Base-by-base conservation (phyloP, 2,888 invertebrate species). In the Monochamus alternatus region DNA sequence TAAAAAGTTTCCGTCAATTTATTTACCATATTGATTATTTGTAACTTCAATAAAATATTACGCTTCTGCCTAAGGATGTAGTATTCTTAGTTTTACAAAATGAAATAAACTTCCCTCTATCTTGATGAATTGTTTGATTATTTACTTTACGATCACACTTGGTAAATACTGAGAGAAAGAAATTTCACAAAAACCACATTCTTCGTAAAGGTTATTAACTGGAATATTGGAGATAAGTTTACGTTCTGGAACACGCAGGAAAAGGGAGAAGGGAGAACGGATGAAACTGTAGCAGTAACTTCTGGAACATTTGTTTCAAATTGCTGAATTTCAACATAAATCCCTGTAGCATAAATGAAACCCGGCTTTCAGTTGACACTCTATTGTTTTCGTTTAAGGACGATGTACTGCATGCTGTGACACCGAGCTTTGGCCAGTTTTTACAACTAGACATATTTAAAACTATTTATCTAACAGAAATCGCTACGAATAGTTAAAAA, bases 301-400 rank as follows among this genome's bases (percentile, higher is more conserved):
- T 55, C 44, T 72, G 55, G 44, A 58, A 69, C 69, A 69, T 60
- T 69, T 69, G 60, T 62, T 69, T 60, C 69, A 44, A 69, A 60
- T 69, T 69, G 43, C 60, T 60, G 44, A 60, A 69, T 69, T 69
- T 69, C 30, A 31, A 69, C 69, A 31, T 69, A 60, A 69, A 69
- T 69, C 44, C 47, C n/a, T 30, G 22, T 22, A 47, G 31, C 60
- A 44, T 31, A 60, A 69, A 43, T 69, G 60, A 51, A 69, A 60
- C 60, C 14, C 22, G 32, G 38, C 22, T 30, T 69, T 60, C 30
- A n/a, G 60, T 47, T 47, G 69, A 60, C 69, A 60, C 30, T 14
- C 58, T 30, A 68, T 67, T 67, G 38, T 64, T 47, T 47, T 22
- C 14, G 32, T 44, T 64, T 38, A n/a, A 22, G 55, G 14, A 47